A percentile compares a stretch with the other conserved stretches of the same genome.
phyloP scores from a whole-genome alignment of 2,888 invertebrate species.

The Opisthograptis luteolata region DNA sequence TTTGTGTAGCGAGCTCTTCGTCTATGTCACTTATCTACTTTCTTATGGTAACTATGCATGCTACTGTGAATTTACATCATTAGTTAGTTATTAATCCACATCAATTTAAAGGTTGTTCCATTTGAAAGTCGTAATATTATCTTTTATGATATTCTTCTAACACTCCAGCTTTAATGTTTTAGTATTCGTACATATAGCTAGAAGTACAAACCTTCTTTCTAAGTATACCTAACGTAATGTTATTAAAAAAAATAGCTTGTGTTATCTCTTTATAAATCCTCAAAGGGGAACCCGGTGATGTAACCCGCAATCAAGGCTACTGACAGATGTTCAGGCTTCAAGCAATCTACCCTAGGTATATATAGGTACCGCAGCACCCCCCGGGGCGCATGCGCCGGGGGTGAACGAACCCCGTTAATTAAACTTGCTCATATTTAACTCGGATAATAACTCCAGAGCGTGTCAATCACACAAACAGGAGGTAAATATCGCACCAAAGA shows the following conservation, averaged over 20 bases:
- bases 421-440: slow-evolving; percentile 22
- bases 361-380: not conserved
- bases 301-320: not conserved
- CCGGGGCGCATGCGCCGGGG: slow-evolving; percentile 17
- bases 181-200: no score
- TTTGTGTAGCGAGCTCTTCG: not conserved
- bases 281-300: not conserved
- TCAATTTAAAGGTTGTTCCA: no score
- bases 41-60: not conserved
- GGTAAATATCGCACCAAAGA: not conserved
- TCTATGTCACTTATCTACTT: not conserved
- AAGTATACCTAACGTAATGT: not conserved
- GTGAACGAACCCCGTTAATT: slow-evolving; percentile 20
- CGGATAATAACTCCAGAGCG: slow-evolving; percentile 17
- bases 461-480: slow-evolving; percentile 7
- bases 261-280: not conserved
- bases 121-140: no score
- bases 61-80: no score
- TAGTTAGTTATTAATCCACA: no score
- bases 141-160: no score
- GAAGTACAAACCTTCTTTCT: not conserved
- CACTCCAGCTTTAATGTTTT: no score
- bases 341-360: slow-evolving; percentile 2
- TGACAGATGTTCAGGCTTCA: slow-evolving; percentile 7
- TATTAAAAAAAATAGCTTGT: not conserved